A percentile compares a stretch with the other conserved stretches of the same genome.
phyloP scores from a whole-genome alignment of 2,888 invertebrate genomes.

The Coelopa pilipes region DNA sequence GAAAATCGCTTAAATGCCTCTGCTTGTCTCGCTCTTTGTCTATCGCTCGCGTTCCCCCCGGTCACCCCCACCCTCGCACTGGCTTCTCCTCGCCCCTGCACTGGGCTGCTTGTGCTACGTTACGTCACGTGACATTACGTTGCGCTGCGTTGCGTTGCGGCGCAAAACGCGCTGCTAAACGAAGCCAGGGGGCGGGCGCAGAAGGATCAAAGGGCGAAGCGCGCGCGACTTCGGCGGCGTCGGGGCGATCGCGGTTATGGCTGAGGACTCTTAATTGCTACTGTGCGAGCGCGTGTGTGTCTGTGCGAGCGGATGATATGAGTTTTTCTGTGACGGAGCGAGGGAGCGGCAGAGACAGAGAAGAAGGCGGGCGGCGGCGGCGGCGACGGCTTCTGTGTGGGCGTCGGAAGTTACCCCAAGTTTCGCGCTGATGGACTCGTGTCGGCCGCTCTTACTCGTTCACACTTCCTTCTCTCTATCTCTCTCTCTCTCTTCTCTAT shows the following conservation, averaged over 20 bases:
- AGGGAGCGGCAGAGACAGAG: too few relatives aligned
- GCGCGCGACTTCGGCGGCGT: too few relatives aligned
- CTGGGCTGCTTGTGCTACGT: background rate
- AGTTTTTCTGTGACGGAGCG: background rate
- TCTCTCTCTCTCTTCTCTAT: too few relatives aligned
- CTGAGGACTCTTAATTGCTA: too few relatives aligned
- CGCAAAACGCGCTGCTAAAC: slow-evolving; percentile 23
- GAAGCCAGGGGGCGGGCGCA: background rate
- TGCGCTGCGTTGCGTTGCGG: slow-evolving; percentile 18
- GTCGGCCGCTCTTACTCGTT: background rate
- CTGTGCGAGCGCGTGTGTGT: too few relatives aligned
- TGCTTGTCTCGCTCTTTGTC: slow-evolving; percentile 11
- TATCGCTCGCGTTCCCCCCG: background rate
- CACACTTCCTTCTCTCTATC: too few relatives aligned
- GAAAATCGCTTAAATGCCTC: slow-evolving; percentile 34
- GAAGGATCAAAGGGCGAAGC: too few relatives aligned
- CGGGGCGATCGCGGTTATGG: too few relatives aligned
- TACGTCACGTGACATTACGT: background rate
- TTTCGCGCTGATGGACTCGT: background rate
- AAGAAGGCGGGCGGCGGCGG: too few relatives aligned
- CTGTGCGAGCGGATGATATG: background rate
- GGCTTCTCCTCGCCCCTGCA: background rate
- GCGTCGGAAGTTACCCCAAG: background rate
- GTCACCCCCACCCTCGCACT: background rate
- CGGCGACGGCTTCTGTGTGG: background rate